These are phyloP conservation scores for Hypomecis atomaria DNA, from an alignment of 2,888 invertebrate genomes.

Conservation along the genomic window DNA sequence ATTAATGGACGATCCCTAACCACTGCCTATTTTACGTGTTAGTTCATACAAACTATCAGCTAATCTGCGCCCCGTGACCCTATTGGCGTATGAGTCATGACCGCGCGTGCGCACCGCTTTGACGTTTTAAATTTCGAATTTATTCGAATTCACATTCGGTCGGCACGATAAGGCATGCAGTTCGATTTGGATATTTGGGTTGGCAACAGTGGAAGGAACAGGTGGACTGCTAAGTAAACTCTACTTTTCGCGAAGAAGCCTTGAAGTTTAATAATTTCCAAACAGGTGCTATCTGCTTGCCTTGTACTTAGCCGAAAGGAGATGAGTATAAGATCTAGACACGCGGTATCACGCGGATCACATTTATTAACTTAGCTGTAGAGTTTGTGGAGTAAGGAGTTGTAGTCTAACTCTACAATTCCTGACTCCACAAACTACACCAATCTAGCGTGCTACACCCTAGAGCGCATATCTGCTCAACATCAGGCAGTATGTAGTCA, in stretches of 20 bases:
- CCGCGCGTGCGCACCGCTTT: slow-evolving; percentile 74
- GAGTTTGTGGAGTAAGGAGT: too few relatives aligned
- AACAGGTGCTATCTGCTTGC: too few relatives aligned
- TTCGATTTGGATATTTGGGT: slow-evolving; percentile 44
- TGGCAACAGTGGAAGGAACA: slow-evolving; percentile 29
- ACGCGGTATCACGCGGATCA: too few relatives aligned
- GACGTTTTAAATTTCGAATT: slow-evolving; percentile 78
- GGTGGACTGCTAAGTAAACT: slow-evolving; percentile 22
- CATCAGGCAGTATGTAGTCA: too few relatives aligned
- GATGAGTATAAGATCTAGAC: too few relatives aligned
- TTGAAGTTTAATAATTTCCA: slow-evolving; percentile 32
- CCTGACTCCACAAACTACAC: too few relatives aligned
- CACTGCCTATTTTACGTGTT: slow-evolving; percentile 23
- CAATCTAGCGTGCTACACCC: too few relatives aligned
- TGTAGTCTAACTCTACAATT: too few relatives aligned
- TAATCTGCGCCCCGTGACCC: slow-evolving; percentile 68
- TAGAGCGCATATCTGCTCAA: too few relatives aligned
- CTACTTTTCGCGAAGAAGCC: slow-evolving; percentile 30
- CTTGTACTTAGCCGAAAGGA: too few relatives aligned
- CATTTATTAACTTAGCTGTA: too few relatives aligned
- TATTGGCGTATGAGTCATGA: slow-evolving; percentile 80
- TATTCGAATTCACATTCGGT: slow-evolving; percentile 64
- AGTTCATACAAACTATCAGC: slow-evolving; percentile 17
- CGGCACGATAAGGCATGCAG: slow-evolving; percentile 64
- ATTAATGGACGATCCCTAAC: not conserved